Conservation (phyloP, 2,797 vertebrate genomes). For the Neosilurus mollespiculum region DNA sequence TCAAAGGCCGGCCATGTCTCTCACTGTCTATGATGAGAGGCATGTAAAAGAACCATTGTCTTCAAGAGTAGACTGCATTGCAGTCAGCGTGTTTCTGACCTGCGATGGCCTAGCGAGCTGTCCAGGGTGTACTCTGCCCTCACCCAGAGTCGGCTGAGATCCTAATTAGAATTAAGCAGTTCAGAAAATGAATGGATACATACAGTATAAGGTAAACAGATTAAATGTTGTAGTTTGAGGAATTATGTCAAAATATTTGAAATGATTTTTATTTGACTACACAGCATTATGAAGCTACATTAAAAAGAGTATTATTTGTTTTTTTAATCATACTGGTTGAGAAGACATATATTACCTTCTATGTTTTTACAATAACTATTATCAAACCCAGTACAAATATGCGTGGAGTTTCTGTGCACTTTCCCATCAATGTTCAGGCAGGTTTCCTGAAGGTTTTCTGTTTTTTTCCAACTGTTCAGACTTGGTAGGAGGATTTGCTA, state of each 20-base stretch:
- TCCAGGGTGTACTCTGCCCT: too few species aligned
- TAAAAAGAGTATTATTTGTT: not conserved
- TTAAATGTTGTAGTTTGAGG: not conserved
- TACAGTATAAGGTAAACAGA: not conserved
- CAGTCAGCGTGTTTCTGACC: too few species aligned
- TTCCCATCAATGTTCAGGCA: not conserved
- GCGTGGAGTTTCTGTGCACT: not conserved
- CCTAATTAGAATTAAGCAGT: too few species aligned
- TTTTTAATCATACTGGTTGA: not conserved
- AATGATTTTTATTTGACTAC: not conserved
- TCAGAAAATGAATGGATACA: too few species aligned
- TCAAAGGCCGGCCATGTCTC: too few species aligned
- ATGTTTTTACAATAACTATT: not conserved
- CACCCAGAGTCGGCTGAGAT: too few species aligned
- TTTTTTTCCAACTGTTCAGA: not conserved
- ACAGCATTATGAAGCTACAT: not conserved
- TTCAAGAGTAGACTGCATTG: too few species aligned
- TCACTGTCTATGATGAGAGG: too few species aligned
- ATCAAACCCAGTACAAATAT: not conserved
- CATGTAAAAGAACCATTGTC: too few species aligned
- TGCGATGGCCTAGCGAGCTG: too few species aligned
- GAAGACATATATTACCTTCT: not conserved
- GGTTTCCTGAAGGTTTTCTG: not conserved
- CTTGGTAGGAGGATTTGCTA: not conserved
- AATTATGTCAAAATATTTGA: not conserved